Percentiles rank a stretch among this genome's conserved stretches.
These are phyloP conservation scores for Cichladusa arquata DNA, from an alignment of 2,113 vertebrate genomes.

Conservation along the genomic window DNA sequence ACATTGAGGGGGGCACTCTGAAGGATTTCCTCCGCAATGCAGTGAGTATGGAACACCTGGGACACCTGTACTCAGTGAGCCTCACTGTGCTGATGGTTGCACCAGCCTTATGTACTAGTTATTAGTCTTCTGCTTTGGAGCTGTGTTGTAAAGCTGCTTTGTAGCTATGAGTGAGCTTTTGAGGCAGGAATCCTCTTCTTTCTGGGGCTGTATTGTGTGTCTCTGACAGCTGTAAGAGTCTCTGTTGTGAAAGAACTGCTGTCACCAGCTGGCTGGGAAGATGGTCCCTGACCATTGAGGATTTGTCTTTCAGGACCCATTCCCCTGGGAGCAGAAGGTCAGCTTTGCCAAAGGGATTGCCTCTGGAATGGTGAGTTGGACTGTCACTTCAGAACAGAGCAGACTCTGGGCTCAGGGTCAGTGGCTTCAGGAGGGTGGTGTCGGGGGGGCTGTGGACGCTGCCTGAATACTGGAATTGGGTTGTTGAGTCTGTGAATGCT, in stretches of 20 bases:
- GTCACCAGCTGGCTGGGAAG: not conserved
- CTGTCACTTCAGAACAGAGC: not conserved
- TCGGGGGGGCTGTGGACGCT: not conserved
- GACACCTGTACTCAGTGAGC: not conserved
- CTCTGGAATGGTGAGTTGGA: slow-evolving; percentile 90
- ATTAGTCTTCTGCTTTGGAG: not conserved
- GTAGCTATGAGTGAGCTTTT: not conserved
- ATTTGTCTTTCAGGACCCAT: slow-evolving; percentile 79
- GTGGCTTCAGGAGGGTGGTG: not conserved
- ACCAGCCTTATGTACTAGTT: not conserved
- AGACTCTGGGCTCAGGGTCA: not conserved
- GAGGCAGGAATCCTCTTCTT: not conserved
- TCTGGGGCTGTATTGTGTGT: not conserved
- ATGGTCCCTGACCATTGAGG: not conserved
- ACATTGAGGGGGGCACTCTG: slow-evolving; percentile 93
- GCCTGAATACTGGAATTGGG: not conserved
- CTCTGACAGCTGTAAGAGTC: not conserved
- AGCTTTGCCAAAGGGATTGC: slow-evolving; percentile 93
- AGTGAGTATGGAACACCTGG: slow-evolving; percentile 69
- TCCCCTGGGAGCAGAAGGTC: slow-evolving; percentile 93
- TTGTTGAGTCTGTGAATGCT: not conserved
- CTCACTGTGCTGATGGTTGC: not conserved
- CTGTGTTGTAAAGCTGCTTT: not conserved
- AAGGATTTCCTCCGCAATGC: slow-evolving; percentile 92
- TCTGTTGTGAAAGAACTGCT: not conserved